phyloP scores from a whole-genome alignment of 2,797 vertebrate genomes.

The Cuculus canorus region DNA sequence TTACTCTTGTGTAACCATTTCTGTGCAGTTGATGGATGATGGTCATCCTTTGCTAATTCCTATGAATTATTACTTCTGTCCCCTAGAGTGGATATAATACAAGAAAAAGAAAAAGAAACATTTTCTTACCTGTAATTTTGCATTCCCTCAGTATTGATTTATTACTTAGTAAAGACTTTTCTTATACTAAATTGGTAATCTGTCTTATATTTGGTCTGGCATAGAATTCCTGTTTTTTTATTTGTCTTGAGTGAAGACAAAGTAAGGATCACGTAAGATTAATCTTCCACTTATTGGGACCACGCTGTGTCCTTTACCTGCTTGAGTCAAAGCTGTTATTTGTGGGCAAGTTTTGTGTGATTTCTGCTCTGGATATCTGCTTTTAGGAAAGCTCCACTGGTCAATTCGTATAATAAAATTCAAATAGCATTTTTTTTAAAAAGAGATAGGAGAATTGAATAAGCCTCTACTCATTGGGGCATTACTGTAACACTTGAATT shows the following conservation, averaged over 20 bases:
- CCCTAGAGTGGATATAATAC: background rate
- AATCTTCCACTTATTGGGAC: background rate
- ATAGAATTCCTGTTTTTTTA: background rate
- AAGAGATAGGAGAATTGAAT: background rate
- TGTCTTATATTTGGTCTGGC: background rate
- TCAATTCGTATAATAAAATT: background rate
- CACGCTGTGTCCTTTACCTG: background rate
- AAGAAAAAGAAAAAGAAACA: background rate
- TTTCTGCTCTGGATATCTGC: background rate
- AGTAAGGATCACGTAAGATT: background rate
- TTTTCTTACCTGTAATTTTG: constrained; percentile 21
- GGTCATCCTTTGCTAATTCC: background rate
- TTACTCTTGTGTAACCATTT: background rate
- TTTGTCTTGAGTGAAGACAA: background rate
- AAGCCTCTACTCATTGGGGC: background rate
- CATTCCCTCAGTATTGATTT: constrained; percentile 17
- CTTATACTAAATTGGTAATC: background rate
- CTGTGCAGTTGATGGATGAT: constrained; percentile 19
- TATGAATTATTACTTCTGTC: constrained; percentile 24
- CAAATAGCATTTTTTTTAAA: background rate
- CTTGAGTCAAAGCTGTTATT: background rate
- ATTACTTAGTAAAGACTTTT: background rate
- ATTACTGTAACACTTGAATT: background rate
- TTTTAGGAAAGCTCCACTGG: background rate
- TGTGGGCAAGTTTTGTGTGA: background rate